Evolutionary conservation across 2,113 vertebrate genomes (phyloP).

Genomic region (Cephalophus harveyi): DNA sequence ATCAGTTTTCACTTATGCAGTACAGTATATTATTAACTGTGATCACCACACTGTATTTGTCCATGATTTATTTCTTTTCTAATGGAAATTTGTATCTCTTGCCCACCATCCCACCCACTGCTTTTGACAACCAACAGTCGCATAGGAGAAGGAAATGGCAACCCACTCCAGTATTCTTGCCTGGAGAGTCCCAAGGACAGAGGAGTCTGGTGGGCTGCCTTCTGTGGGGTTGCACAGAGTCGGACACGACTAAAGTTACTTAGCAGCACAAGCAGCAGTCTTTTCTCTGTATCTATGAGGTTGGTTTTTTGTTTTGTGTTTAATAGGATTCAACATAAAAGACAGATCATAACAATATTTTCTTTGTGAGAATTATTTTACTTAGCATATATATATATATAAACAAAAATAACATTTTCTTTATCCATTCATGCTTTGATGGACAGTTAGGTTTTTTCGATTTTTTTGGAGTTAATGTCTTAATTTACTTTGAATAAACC

Average conservation of each 20-base stretch:
- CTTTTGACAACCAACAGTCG: not conserved
- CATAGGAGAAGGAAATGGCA: not conserved
- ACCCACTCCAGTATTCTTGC: not conserved
- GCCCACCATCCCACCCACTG: not conserved
- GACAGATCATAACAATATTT: not conserved
- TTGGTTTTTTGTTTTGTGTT: not conserved
- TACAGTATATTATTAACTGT: not conserved
- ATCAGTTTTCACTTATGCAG: not conserved
- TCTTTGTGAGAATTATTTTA: not conserved
- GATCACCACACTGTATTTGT: not conserved
- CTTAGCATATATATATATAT: not conserved
- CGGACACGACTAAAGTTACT: rapidly evolving
- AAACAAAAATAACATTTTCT: not conserved
- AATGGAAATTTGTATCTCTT: not conserved
- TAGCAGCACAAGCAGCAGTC: not conserved
- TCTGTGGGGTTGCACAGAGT: not conserved
- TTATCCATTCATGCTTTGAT: not conserved
- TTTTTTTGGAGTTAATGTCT: not conserved
- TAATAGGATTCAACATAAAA: not conserved
- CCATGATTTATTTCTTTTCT: not conserved
- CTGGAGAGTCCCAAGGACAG: not conserved
- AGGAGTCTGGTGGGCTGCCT: not conserved
- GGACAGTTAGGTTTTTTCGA: not conserved
- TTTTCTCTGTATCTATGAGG: not conserved
- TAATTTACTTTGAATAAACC: not conserved